phyloP scores from a whole-genome alignment of 2,888 invertebrate species.

The Proisotoma minuta region DNA sequence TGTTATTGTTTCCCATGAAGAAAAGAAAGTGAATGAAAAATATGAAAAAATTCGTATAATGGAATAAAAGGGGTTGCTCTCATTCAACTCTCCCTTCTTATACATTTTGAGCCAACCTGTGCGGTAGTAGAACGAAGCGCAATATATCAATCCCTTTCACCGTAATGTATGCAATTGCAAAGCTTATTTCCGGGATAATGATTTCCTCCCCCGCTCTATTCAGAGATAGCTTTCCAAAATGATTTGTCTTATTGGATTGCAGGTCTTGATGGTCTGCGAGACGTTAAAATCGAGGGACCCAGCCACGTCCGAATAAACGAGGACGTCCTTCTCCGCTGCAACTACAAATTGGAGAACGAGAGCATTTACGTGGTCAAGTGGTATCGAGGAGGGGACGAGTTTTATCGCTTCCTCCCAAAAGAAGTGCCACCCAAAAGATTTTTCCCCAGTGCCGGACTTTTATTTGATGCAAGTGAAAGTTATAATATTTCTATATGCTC shows the following conservation, averaged over 20 bases:
- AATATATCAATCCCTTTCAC: no score
- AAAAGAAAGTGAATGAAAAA: neutral
- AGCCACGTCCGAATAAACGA: slow-evolving; percentile 33
- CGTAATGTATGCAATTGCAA: no score
- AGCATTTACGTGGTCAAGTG: slow-evolving; percentile 38
- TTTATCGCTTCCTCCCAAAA: slow-evolving; percentile 37
- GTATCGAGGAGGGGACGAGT: slow-evolving; percentile 34
- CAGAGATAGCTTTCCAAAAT: no score
- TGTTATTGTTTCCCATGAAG: neutral
- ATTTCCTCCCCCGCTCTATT: no score
- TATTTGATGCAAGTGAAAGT: slow-evolving; percentile 25
- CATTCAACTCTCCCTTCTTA: no score
- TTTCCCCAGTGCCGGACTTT: slow-evolving; percentile 26
- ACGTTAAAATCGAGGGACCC: slow-evolving; percentile 30
- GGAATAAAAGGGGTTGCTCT: no score
- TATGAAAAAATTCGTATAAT: no score
- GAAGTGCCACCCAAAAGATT: slow-evolving; percentile 32
- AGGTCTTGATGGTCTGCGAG: slow-evolving; percentile 38
- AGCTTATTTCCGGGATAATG: no score
- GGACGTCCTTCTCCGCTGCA: slow-evolving; percentile 37
- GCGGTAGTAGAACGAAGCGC: no score
- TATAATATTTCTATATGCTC: slow-evolving; percentile 9
- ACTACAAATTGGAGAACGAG: slow-evolving; percentile 37
- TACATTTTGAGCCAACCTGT: no score
- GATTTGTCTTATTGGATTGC: no score